Conservation (phyloP, 2,113 vertebrate species). For the Grantiella picta region DNA sequence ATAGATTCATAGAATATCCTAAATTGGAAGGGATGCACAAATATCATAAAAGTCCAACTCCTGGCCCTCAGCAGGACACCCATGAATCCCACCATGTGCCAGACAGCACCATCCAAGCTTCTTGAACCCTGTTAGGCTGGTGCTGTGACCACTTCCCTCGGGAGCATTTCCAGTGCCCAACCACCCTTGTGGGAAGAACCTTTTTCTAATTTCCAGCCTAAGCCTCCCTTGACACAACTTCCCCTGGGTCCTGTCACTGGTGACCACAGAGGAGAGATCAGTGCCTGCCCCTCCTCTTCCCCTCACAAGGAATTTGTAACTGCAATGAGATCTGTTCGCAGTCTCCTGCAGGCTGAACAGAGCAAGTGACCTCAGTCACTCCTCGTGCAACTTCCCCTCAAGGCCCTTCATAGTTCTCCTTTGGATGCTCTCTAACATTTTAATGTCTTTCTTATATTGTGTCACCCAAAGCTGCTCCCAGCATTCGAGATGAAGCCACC, state of each 20-base stretch:
- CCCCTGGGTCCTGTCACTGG: too few relatives aligned
- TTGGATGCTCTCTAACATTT: background rate
- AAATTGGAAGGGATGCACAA: background rate
- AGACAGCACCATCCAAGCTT: background rate
- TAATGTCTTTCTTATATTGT: background rate
- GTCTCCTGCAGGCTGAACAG: background rate
- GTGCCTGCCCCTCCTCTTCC: background rate
- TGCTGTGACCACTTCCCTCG: background rate
- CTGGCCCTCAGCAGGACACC: background rate
- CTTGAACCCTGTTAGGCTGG: background rate
- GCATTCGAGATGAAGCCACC: accelerated
- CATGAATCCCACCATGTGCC: background rate
- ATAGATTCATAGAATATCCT: background rate
- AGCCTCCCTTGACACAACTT: background rate
- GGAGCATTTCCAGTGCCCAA: background rate
- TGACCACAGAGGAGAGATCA: background rate
- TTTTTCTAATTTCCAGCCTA: background rate
- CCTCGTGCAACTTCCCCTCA: accelerated
- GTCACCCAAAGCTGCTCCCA: accelerated
- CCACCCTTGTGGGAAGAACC: background rate
- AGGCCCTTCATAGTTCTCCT: background rate
- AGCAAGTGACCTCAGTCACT: background rate
- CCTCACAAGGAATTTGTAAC: background rate
- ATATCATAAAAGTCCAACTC: background rate
- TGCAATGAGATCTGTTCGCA: background rate